phyloP scores from a whole-genome alignment of 2,888 invertebrate species.

The Yponomeuta sedellus region DNA sequence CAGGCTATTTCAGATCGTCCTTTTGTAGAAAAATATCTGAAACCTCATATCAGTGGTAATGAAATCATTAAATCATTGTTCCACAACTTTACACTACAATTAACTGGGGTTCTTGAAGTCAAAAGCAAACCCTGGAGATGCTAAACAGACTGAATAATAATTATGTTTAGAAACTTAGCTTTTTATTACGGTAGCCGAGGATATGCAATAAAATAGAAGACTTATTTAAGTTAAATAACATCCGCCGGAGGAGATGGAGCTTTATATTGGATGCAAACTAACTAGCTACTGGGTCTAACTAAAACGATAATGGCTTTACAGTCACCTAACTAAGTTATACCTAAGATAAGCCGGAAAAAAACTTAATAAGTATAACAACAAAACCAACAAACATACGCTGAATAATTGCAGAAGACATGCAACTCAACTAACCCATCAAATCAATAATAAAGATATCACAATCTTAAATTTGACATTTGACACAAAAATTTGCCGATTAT shows the following conservation, averaged over 20 bases:
- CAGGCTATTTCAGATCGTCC: not conserved
- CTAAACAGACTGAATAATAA: slow-evolving; percentile 1
- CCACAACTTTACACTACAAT: not conserved
- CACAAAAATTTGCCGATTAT: no score
- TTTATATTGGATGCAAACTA: not conserved
- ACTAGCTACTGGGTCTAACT: not conserved
- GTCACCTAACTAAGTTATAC: not conserved
- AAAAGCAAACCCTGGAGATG: not conserved
- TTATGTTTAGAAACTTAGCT: not conserved
- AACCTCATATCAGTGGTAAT: not conserved
- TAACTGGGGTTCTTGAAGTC: not conserved
- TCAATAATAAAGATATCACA: no score
- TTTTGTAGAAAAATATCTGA: not conserved
- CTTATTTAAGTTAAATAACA: slow-evolving; percentile 2
- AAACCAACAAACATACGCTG: no score
- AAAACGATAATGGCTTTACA: not conserved
- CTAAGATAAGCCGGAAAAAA: not conserved
- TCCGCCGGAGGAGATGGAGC: not conserved
- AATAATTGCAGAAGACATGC: no score
- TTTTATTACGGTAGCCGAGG: not conserved
- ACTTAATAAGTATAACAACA: no score
- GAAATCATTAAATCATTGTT: slow-evolving; percentile 1
- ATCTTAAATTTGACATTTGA: no score
- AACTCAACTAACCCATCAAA: no score
- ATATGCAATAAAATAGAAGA: not conserved